Evolutionary conservation across 2,888 invertebrate species (phyloP).

Genomic region (Chloromyia formosa): DNA sequence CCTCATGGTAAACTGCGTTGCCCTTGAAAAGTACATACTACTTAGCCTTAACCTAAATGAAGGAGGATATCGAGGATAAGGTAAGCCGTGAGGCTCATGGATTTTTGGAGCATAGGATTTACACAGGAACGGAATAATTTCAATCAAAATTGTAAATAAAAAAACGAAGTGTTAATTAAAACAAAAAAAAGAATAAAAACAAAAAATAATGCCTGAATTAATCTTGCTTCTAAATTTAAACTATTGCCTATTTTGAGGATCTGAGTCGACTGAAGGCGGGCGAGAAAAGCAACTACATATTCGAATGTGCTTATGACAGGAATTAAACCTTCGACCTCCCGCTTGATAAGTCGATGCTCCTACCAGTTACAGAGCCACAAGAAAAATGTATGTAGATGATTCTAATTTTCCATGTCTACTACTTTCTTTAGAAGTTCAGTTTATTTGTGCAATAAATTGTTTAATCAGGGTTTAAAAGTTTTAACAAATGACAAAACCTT

Average conservation of each 20-base stretch:
- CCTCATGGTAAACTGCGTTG: too few relatives aligned
- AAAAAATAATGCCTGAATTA: slow-evolving; percentile 51
- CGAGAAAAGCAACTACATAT: too few relatives aligned
- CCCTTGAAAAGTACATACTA: not conserved
- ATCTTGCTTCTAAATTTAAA: slow-evolving; percentile 57
- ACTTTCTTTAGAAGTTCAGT: too few relatives aligned
- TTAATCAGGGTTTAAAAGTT: too few relatives aligned
- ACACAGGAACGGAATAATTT: slow-evolving; percentile 27
- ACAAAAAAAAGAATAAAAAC: slow-evolving; percentile 15
- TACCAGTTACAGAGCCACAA: too few relatives aligned
- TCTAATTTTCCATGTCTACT: too few relatives aligned
- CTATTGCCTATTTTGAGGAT: not conserved
- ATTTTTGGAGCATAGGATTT: slow-evolving; percentile 56
- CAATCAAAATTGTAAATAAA: slow-evolving; percentile 12
- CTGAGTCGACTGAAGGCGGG: too few relatives aligned
- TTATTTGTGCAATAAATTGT: too few relatives aligned
- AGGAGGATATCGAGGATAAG: slow-evolving; percentile 66
- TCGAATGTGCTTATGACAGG: too few relatives aligned
- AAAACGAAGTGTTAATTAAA: slow-evolving; percentile 37
- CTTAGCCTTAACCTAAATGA: slow-evolving; percentile 63
- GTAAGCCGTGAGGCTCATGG: slow-evolving; percentile 72
- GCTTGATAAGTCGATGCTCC: too few relatives aligned
- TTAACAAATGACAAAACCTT: not conserved
- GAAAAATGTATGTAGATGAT: too few relatives aligned
- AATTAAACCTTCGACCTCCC: too few relatives aligned